Conservation (phyloP, 2,888 invertebrate genomes). For the Psylliodes chrysocephalus region DNA sequence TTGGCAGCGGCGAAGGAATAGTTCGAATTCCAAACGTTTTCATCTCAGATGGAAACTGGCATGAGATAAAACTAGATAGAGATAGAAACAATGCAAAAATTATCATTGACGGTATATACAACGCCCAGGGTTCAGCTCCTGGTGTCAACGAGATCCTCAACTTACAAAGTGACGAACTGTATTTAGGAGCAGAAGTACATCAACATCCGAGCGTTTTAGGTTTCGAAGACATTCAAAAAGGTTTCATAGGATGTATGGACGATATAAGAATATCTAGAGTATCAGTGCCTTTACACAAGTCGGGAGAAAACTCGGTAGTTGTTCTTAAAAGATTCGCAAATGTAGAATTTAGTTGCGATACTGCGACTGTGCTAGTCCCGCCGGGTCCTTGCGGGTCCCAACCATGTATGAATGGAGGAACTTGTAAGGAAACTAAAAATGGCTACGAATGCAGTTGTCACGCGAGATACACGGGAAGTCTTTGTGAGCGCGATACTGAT, state of each 20-base stretch:
- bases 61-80: conserved; percentile 81
- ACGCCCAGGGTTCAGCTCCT: conserved; percentile 80
- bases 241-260: conserved; percentile 92
- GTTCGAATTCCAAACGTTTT: conserved; percentile 81
- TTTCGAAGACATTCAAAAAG: conserved; percentile 79
- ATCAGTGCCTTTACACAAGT: conserved; percentile 79
- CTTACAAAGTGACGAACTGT: conserved; percentile 83
- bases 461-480: conserved; percentile 69
- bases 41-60: conserved; percentile 89
- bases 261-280: conserved; percentile 79
- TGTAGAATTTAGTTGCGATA: conserved; percentile 77
- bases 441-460: conserved; percentile 84
- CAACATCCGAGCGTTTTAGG: conserved; percentile 77
- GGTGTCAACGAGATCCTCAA: conserved; percentile 87
- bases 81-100: conserved; percentile 83
- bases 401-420: conserved; percentile 81
- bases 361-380: conserved; percentile 67
- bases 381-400: conserved; percentile 79
- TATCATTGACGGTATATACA: conserved; percentile 79
- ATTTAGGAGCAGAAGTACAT: conserved; percentile 84
- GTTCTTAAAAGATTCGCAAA: conserved; percentile 75
- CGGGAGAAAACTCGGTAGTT: conserved; percentile 72
- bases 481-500: conserved; percentile 87
- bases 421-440: conserved; percentile 67
- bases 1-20: conserved; percentile 90